phyloP scores from a whole-genome alignment of 2,113 vertebrate genomes.

The Stictonetta naevosa region DNA sequence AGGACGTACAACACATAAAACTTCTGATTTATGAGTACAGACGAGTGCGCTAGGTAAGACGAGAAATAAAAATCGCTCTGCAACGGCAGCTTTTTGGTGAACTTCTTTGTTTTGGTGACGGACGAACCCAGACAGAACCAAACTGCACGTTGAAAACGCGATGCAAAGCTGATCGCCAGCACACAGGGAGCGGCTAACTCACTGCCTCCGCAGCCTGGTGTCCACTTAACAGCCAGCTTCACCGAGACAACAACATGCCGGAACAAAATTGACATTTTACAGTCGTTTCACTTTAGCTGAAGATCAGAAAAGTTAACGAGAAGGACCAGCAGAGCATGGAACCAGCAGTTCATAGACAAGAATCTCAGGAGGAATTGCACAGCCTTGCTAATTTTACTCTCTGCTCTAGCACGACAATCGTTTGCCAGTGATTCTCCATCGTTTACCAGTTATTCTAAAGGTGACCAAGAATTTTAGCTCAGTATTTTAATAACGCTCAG shows the following conservation, averaged over 20 bases:
- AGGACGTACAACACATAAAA: neutral
- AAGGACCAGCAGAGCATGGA: fast-evolving
- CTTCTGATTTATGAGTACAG: neutral
- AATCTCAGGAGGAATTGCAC: neutral
- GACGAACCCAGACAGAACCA: neutral
- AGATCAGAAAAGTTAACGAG: neutral
- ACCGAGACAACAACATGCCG: neutral
- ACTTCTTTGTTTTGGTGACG: neutral
- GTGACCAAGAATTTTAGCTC: neutral
- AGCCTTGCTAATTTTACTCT: neutral
- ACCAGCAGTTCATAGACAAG: neutral
- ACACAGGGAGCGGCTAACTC: fast-evolving
- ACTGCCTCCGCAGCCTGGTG: neutral
- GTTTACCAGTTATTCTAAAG: neutral
- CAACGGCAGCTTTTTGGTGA: neutral
- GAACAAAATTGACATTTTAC: fast-evolving
- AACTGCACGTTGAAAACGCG: fast-evolving
- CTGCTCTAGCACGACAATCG: fast-evolving
- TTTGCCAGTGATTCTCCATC: neutral
- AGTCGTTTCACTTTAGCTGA: neutral
- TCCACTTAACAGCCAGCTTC: neutral
- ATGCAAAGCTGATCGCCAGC: neutral
- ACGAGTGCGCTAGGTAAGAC: neutral
- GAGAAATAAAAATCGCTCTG: neutral
- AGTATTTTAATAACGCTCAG: neutral